Evolutionary conservation across 1,140 invertebrate species (phyloP), one percentile per base, ranked within the genome.

Genomic region (Euura saliciscinereae): DNA sequence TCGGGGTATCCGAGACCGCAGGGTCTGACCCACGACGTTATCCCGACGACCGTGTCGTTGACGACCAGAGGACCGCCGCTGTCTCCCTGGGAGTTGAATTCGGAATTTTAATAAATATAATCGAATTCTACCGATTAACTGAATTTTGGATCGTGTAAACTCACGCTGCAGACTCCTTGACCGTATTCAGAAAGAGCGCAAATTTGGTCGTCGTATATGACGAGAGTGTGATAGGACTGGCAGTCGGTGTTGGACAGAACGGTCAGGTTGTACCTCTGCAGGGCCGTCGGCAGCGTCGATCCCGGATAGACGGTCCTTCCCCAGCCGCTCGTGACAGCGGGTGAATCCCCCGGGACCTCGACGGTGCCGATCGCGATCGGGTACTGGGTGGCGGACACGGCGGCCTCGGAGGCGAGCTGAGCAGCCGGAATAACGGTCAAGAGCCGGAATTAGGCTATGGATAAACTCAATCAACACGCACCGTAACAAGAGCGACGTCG

Each of bases 1-100:
- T 91, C 90, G 28, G 90, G 90, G 66, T 86, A 88, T 4, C 88
- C 88, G n/a, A 75, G 76, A 2, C 89, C 91, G 78, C 90, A 91
- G 6, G 89, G 89, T 10, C 88, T 80, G 8, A 90, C 90, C 84
- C 90, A 91, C 0, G 90, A 91, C 4, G 90, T 89, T 11, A 91
- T 84, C 5, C 91, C 91, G 65, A 90, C 77, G 10, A 88, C 73
- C 71, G 85, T 78, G 67, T 79, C 78, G 64, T 76, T 70, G 13
- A 81, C 79, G 0, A 88, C 81, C 46, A 91, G 78, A 0, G 90
- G 88, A 11, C 88, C 87, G 72, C 90, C 90, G 51, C 88, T 89
- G 82, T 91, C 90, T 74, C 90, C 90, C 89, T 90, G 77, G 45
- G 45, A 66, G 7, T 28, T 28, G 28, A 28, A 28, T 28, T 28